Conservation (phyloP, 2,888 invertebrate genomes). For the Apantesis nais region DNA sequence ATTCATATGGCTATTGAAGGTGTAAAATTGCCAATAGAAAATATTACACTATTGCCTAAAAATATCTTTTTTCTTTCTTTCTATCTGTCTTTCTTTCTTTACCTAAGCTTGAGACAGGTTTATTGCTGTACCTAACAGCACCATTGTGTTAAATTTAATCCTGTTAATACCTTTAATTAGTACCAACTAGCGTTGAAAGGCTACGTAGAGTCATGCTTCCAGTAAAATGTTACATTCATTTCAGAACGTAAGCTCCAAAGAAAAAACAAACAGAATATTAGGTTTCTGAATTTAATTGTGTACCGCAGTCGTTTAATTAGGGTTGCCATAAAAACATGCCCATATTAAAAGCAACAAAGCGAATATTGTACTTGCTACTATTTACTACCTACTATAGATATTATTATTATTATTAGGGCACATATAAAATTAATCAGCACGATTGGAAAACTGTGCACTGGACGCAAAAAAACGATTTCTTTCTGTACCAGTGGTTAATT, state of each 20-base stretch:
- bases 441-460: constrained; percentile 26
- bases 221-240: constrained; percentile 23
- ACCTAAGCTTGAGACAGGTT: background rate
- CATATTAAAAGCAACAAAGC: too few species aligned
- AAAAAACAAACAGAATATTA: too few species aligned
- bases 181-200: too few species aligned
- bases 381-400: background rate
- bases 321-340: background rate
- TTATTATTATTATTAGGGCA: constrained; percentile 33
- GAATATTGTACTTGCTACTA: too few species aligned
- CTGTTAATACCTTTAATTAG: background rate
- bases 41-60: too few species aligned
- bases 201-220: background rate
- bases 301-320: too few species aligned
- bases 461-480: constrained; percentile 30
- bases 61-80: too few species aligned
- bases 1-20: background rate
- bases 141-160: background rate
- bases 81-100: too few species aligned
- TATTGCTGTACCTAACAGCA: background rate
- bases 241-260: too few species aligned
- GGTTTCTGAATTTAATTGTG: too few species aligned
- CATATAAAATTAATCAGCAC: constrained; percentile 35
- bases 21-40: too few species aligned
- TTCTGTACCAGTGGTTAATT: constrained; percentile 42